Evolutionary conservation across 1,140 invertebrate species (phyloP).

Genomic region (Calephelis virginiensis): DNA sequence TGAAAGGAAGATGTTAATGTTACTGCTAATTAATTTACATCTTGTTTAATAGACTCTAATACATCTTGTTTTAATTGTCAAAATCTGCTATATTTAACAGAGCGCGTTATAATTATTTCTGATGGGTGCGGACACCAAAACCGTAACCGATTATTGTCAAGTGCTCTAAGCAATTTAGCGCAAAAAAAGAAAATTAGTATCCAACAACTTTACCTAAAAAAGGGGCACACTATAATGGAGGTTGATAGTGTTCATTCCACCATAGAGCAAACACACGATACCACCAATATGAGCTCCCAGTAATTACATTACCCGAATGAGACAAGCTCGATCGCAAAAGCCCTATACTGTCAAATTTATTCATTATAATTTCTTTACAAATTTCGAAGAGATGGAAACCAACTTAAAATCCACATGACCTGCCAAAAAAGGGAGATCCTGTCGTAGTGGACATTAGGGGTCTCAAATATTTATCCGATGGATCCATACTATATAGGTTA

Average conservation of each 20-base stretch:
- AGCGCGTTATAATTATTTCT: constrained; percentile 13
- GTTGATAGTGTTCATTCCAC: background rate
- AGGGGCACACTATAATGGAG: constrained; percentile 18
- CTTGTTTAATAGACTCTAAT: too few relatives aligned
- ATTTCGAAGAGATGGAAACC: background rate
- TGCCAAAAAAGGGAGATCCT: constrained; percentile 15
- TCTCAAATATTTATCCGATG: constrained; percentile 12
- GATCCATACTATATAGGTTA: constrained; percentile 1
- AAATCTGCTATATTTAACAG: too few relatives aligned
- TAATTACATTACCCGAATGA: constrained; percentile 5
- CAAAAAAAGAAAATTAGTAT: constrained; percentile 3
- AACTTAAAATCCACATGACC: constrained; percentile 8
- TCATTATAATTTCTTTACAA: constrained; percentile 11
- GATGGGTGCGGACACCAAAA: constrained; percentile 15
- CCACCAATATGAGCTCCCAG: constrained; percentile 1
- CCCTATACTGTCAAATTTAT: constrained; percentile 12
- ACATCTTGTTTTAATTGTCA: too few relatives aligned
- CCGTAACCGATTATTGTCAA: background rate
- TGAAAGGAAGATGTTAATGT: constrained; percentile 1
- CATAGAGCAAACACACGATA: constrained; percentile 13
- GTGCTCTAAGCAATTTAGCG: constrained; percentile 2
- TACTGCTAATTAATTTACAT: constrained; percentile 11
- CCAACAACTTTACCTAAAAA: constrained; percentile 12
- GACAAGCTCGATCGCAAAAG: background rate
- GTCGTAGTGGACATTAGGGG: constrained; percentile 13